phyloP scores from a whole-genome alignment of 2,888 invertebrate species.

The Minunthozetes semirufus region DNA sequence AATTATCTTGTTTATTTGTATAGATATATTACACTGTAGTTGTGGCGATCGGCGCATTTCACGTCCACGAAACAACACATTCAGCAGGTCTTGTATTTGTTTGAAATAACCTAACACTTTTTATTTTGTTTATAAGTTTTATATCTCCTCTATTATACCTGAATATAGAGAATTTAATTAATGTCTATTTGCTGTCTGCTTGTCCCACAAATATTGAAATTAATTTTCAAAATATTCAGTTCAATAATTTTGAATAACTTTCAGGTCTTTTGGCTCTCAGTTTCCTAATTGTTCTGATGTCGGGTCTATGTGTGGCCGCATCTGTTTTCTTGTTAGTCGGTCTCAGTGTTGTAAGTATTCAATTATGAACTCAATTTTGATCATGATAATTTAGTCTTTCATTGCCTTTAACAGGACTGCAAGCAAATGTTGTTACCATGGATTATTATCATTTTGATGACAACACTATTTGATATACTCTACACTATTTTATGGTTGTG shows the following conservation, averaged over 20 bases:
- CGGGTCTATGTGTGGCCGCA: constrained; percentile 3
- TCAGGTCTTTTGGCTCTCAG: neutral
- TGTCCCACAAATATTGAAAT: too few species aligned
- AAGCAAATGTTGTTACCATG: constrained; percentile 3
- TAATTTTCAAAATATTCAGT: neutral
- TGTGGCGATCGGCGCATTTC: neutral
- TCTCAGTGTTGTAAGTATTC: constrained; percentile 1
- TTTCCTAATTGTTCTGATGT: neutral
- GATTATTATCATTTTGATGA: neutral
- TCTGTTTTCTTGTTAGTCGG: neutral
- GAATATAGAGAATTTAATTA: too few species aligned
- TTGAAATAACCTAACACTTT: too few species aligned
- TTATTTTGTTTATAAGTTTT: too few species aligned
- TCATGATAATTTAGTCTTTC: neutral
- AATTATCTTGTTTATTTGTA: neutral
- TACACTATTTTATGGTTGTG: neutral
- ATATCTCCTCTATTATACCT: too few species aligned
- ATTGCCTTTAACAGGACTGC: neutral
- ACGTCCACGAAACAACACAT: neutral
- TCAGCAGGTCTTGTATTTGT: neutral
- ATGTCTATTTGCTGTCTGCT: too few species aligned
- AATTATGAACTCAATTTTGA: neutral
- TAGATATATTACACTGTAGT: neutral
- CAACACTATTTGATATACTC: neutral
- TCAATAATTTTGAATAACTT: neutral